phyloP scores from a whole-genome alignment of 1,140 invertebrate genomes.

The Achroia grisella region DNA sequence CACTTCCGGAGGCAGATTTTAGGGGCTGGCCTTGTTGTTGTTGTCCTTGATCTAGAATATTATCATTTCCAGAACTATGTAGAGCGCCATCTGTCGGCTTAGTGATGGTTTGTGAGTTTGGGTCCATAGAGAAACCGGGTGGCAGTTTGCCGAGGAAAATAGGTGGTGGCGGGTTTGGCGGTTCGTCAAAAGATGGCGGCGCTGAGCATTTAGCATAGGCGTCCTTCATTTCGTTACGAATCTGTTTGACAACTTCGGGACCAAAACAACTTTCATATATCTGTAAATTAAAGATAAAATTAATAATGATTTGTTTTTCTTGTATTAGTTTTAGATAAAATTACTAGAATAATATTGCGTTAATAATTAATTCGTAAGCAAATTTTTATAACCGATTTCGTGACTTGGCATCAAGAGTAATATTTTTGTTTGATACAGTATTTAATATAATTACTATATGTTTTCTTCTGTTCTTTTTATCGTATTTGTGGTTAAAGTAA shows the following conservation, averaged over 20 bases:
- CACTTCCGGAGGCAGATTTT: constrained; percentile 6
- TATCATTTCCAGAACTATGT: constrained; percentile 29
- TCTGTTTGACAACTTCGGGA: constrained; percentile 77
- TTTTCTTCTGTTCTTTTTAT: too few species aligned
- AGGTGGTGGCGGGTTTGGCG: constrained; percentile 38
- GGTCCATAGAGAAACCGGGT: constrained; percentile 52
- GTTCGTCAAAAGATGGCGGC: constrained; percentile 56
- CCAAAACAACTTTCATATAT: constrained; percentile 82
- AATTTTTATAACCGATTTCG: too few species aligned
- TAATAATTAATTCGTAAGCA: too few species aligned
- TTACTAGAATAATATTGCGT: not conserved
- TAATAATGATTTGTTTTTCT: constrained; percentile 1
- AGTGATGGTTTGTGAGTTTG: constrained; percentile 53
- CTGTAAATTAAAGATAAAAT: constrained; percentile 41
- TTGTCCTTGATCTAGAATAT: constrained; percentile 22
- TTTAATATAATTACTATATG: too few species aligned
- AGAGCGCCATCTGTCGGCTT: constrained; percentile 55
- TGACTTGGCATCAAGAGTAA: too few species aligned
- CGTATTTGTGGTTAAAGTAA: too few species aligned
- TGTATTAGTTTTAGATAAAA: not conserved
- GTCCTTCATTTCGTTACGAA: constrained; percentile 78
- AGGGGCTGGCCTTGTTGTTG: constrained; percentile 31
- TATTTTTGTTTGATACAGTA: too few species aligned
- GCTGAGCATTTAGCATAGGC: constrained; percentile 76
- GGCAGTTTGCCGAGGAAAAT: constrained; percentile 48